Evolutionary conservation across 1,140 invertebrate species (phyloP), one percentile per base, ranked within the genome.

Genomic region (Cydia splendana): DNA sequence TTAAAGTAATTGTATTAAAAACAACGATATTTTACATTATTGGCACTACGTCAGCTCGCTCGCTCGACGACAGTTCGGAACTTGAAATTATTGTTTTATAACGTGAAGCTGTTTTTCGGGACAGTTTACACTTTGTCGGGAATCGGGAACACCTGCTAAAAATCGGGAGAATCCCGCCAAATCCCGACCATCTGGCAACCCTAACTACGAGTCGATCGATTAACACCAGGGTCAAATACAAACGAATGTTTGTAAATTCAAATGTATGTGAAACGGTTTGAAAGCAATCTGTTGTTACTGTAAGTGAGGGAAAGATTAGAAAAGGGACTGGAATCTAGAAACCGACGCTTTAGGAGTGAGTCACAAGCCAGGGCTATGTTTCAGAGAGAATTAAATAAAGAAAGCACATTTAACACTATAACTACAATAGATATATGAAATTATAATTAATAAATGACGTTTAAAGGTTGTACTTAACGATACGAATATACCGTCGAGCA

Each of bases 391-490:
- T 62, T 62, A 62, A 62, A 62, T 62, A 62, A 62, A 62, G 57
- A 62, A 62, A 88, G 84, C 57, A 62, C 81, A 82, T 79, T 73
- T 79, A 81, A 83, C 80, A 81, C 77, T 80, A 81, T 82, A 30
- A 30, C 30, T 30, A 82, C 84, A 86, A 86, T 90, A 91, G 87
- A 88, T 91, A 89, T 87, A 88, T 84, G 83, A 87, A 88, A 81
- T 89, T 88, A 88, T 87, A 86, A 87, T 42, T 71, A 89, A 84
- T 90, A 84, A 88, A 89, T 85, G 85, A 90, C 91, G 87, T 88
- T 87, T 91, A 91, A 86, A 90, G 91, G 91, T 92, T 91, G 91
- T 92, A 91, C 88, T 84, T 90, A 91, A 90, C 87, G 34, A 88
- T 91, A 91, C 86, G 85, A 88, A 82, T 87, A 88, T 87, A 88